Base-by-base conservation (phyloP, 1,140 invertebrate species). In the Scaptomyza hsui region DNA sequence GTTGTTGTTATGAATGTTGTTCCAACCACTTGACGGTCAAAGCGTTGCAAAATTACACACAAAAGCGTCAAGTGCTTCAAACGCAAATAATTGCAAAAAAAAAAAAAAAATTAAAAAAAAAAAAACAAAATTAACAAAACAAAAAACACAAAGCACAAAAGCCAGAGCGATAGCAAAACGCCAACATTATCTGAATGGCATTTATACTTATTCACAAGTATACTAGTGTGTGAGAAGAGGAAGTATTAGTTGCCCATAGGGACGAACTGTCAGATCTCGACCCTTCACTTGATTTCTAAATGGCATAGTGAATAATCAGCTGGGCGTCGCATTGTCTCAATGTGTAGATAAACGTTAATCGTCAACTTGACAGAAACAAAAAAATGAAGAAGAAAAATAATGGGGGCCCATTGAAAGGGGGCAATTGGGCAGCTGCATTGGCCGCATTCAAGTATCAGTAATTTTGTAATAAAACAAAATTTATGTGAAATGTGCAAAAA, bases 31-130 rank as follows among this genome's bases (percentile, higher is more conserved):
- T 78, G 67, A 86, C 65, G 78, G 81, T 82, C 79, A 83, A 88
- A 86, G 81, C 82, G 67, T 88, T 86, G 62, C 65, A 86, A 81
- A 86, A 78, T 88, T 86, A 76, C 72, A 75, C 76, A 86, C 81
- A 83, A 83, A 80, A 80, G 80, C 76, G 42, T 70, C 68, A 76
- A 86, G 77, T 88, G 82, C 70, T 72, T 74, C 62, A 62, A 82
- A 75, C 45, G 67, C 57, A 85, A 85, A 82, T 77, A 68, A 72
- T 72, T 77, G 72, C 10, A 48, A 35, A 41, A 44, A 45, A 47
- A 37, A 29, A 9, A 24, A 12, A 24, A 68, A 78, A 64, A 51
- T 60, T 52, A 63, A 70, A 52, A 39, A 49, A 60, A 49, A 64
- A 83, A 64, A 63, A 67, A 35, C 26, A 60, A 29, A 59, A 44